Evolutionary conservation across 2,888 invertebrate genomes (phyloP).

Genomic region (Mimachlamys varia): DNA sequence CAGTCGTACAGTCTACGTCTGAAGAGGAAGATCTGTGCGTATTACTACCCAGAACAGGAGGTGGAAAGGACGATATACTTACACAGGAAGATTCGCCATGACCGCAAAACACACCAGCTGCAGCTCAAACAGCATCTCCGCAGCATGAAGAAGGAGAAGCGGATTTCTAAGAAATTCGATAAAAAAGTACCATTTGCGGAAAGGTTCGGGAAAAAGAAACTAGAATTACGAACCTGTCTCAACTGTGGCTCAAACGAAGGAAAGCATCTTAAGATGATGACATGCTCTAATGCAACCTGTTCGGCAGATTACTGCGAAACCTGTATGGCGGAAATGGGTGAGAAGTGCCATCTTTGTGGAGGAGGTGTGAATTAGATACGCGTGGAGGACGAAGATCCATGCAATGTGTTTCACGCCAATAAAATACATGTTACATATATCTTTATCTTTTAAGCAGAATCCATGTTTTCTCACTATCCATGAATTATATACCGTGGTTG

Average conservation of each 20-base stretch:
- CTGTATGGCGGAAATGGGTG: background rate
- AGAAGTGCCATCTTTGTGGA: conserved; percentile 19
- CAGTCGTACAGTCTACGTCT: conserved; percentile 13
- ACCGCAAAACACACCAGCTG: background rate
- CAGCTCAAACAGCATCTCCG: conserved; percentile 45
- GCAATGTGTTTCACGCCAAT: background rate
- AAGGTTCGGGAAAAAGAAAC: background rate
- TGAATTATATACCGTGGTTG: too few species aligned
- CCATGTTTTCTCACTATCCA: too few species aligned
- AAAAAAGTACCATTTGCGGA: background rate
- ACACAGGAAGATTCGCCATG: background rate
- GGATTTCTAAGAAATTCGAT: background rate
- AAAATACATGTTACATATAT: too few species aligned
- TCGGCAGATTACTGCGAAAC: conserved; percentile 4
- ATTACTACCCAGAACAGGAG: conserved; percentile 19
- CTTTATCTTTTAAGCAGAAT: too few species aligned
- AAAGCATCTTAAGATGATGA: background rate
- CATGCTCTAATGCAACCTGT: background rate
- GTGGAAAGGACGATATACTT: background rate
- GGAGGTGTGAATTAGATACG: background rate
- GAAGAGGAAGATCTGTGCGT: background rate
- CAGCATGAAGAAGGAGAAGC: conserved; percentile 13
- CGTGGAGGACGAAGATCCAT: background rate
- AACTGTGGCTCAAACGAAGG: conserved; percentile 24
- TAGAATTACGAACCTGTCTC: background rate